Base-by-base conservation (phyloP, 2,888 invertebrate genomes). In the Strigamia transsilvanica region DNA sequence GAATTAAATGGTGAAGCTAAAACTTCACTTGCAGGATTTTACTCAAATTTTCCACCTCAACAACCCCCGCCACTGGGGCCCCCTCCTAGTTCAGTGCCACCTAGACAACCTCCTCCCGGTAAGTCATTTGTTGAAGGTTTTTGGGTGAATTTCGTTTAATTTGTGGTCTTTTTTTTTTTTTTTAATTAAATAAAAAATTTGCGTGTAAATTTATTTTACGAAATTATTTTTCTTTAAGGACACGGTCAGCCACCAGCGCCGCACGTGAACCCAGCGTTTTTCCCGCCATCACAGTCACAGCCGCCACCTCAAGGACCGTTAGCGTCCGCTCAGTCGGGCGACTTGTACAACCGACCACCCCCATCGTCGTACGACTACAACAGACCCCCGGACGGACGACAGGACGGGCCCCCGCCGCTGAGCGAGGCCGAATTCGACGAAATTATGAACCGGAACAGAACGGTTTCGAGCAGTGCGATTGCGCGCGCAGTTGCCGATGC, bases 401-500 rank as follows among this genome's bases (percentile, higher is more conserved):
- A 61, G 34, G 83, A 83, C 79, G 82, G 81, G 15, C 56, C 83
- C 13, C 82, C 85, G 10, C 84, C 93, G 84, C 85, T 90, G 41
- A 87, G 87, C 82, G 99, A 99, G 89, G 94, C 94, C 51, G 99
- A 99, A 90, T 98, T 98, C 89, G 99, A 99, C 88, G 99, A 99
- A 88, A 96, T 98, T 82, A 98, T 99, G 95, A 93, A 94, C 82
- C 92, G 99, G 84, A 99, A 99, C 89, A 92, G 98, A 85, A 98
- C 98, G 10, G 99, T 99, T 0, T 98, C 97, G 51, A 97, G 97
- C 85, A 97, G 96, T 81, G 99, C 99, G 21, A 99, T 99, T 85
- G 95, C 96, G 15, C 90, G 99, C 83, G 99, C 99, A 13, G 98
- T 99, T 56, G 95, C 96, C 80, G 99, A 99, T 89, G 98, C 98